Evolutionary conservation across 2,888 invertebrate species (phyloP).

Genomic region (Drosophila buzzatii): DNA sequence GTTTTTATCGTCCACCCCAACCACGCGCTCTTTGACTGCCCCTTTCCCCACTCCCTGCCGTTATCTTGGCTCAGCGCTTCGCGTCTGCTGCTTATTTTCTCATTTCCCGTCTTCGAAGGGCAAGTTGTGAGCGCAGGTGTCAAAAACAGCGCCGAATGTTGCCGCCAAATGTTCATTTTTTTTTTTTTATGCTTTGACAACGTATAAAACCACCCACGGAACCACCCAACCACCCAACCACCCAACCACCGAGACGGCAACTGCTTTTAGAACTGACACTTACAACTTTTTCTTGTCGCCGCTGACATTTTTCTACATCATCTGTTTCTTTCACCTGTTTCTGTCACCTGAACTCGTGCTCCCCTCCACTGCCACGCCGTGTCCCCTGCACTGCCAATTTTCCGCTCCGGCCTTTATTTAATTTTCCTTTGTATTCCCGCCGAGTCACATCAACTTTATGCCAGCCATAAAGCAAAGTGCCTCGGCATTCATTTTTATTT

Average conservation of each 20-base stretch:
- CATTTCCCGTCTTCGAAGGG: slow-evolving; percentile 66
- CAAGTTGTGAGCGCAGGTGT: slow-evolving; percentile 70
- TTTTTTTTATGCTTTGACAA: slow-evolving; percentile 68
- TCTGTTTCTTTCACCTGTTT: slow-evolving; percentile 48
- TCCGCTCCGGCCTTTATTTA: slow-evolving; percentile 47
- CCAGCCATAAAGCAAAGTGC: slow-evolving; percentile 54
- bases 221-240: neutral
- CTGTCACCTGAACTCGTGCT: slow-evolving; percentile 25
- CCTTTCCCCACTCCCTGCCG: neutral
- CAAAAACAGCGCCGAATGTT: slow-evolving; percentile 67
- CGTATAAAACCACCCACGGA: slow-evolving; percentile 20
- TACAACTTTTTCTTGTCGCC: slow-evolving; percentile 70
- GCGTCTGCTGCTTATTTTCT: slow-evolving; percentile 71
- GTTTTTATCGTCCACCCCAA: slow-evolving; percentile 48
- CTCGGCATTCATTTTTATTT: slow-evolving; percentile 48
- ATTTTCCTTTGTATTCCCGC: slow-evolving; percentile 45
- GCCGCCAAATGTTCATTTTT: slow-evolving; percentile 61
- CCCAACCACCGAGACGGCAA: slow-evolving; percentile 2
- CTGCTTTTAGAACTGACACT: slow-evolving; percentile 67
- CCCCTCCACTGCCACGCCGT: neutral
- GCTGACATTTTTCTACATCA: slow-evolving; percentile 77
- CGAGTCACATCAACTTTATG: slow-evolving; percentile 51
- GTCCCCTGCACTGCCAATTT: neutral
- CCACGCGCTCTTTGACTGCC: neutral
- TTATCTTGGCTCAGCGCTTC: slow-evolving; percentile 8